phyloP scores from a whole-genome alignment of 2,888 invertebrate species.

The Reticulitermes lucifugus region DNA sequence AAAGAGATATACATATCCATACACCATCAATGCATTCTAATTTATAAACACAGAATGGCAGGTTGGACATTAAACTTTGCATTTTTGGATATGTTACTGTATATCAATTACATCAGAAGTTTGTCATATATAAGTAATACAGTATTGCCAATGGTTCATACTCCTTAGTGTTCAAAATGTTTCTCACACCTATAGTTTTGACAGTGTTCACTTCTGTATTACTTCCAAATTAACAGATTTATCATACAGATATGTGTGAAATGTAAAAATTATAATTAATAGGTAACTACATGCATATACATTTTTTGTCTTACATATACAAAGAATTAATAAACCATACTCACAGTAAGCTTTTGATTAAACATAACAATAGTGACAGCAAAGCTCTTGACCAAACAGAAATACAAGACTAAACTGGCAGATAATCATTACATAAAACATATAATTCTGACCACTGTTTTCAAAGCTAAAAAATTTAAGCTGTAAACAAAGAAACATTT shows the following conservation, averaged over 20 bases:
- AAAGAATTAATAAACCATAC: too few species aligned
- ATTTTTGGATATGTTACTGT: background rate
- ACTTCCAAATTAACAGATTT: background rate
- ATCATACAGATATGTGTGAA: background rate
- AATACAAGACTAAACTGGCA: too few species aligned
- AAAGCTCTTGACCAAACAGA: too few species aligned
- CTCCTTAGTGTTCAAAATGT: background rate
- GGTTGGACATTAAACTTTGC: background rate
- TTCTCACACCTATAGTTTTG: background rate
- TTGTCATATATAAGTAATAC: background rate
- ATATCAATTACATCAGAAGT: constrained; percentile 2
- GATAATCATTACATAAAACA: too few species aligned
- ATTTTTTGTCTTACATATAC: too few species aligned
- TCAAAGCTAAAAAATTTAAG: too few species aligned
- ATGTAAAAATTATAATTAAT: too few species aligned
- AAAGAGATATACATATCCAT: background rate
- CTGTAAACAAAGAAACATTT: too few species aligned
- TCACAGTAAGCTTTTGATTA: too few species aligned
- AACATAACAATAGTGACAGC: too few species aligned
- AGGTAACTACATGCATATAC: too few species aligned
- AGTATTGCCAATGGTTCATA: background rate
- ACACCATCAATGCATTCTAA: background rate
- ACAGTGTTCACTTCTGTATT: background rate
- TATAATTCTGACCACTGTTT: too few species aligned
- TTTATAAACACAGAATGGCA: background rate